phyloP scores from a whole-genome alignment of 2,888 invertebrate genomes.

The Thelaira solivaga region DNA sequence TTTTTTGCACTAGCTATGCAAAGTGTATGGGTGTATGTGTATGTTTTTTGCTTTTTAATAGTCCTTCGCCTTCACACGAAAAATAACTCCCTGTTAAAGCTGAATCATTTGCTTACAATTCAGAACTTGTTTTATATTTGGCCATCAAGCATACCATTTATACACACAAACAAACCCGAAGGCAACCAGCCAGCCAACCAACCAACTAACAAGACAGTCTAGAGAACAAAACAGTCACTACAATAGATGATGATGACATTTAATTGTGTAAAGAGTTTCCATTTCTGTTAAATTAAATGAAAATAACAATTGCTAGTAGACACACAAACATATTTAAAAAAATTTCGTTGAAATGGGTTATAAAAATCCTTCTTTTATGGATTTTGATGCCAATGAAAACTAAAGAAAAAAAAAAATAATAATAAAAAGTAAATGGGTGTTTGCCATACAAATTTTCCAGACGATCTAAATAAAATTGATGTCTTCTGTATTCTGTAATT shows the following conservation, averaged over 20 bases:
- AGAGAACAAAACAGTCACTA: not conserved
- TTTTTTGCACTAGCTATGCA: too few relatives aligned
- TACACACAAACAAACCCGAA: not conserved
- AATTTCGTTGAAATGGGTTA: not conserved
- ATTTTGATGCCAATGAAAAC: not conserved
- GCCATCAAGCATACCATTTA: not conserved
- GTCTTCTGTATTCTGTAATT: too few relatives aligned
- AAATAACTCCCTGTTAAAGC: not conserved
- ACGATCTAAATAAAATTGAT: conserved; percentile 8
- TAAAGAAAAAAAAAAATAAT: not conserved
- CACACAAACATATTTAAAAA: not conserved
- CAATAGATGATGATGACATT: not conserved
- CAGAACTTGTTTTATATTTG: not conserved
- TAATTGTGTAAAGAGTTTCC: conserved; percentile 25
- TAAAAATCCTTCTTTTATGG: not conserved
- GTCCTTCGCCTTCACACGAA: not conserved
- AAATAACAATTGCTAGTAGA: conserved; percentile 33
- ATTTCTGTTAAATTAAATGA: conserved; percentile 50
- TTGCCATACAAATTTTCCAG: too few relatives aligned
- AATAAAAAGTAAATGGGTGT: too few relatives aligned
- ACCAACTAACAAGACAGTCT: too few relatives aligned
- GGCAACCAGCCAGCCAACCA: not conserved
- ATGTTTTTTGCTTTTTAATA: not conserved
- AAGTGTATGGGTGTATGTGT: too few relatives aligned
- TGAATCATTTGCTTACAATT: not conserved